Base-by-base conservation (phyloP, 2,797 vertebrate genomes). In the Serranus cabrilla region DNA sequence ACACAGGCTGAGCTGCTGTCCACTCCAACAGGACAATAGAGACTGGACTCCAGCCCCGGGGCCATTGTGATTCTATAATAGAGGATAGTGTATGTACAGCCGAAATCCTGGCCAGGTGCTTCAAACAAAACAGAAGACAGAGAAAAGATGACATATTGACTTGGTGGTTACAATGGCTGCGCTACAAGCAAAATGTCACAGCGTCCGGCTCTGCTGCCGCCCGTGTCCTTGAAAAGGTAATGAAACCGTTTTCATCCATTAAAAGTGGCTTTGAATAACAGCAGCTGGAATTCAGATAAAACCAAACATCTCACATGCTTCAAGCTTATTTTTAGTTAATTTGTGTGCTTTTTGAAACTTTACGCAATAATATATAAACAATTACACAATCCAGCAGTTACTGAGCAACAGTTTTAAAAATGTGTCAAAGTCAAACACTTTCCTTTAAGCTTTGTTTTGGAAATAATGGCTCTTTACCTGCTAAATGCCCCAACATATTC, bases 41-140 rank as follows among this genome's bases (percentile, higher is more conserved):
- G 66, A 17, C 34, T 45, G 66, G 58, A 77, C 5, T 9, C 34
- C 8, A 34, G 34, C 72, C 64, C 25, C 31, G 0, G 8, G 70
- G 72, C 73, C 58, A 54, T 83, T 90, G 84, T 92, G 67, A 20
- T 31, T 66, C 43, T 14, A 62, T n/a, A 73, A 75, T 27, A 62
- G 63, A 79, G 64, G 69, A 55, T 2, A 42, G 67, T 47, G 74
- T 74, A 51, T 58, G 71, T 34, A 49, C 68, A 62, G 76, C 60
- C 10, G 14, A 73, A 76, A 81, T 74, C 67, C 61, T 37, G 71
- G 23, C 42, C 78, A 64, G 76, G 76, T 78, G 74, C 66, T 76
- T 54, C 50, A 80, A 80, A 85, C 80, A 84, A 81, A 82, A 73
- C 71, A 76, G 3, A 16, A 74, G 66, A 65, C 59, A 45, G 51